These are phyloP conservation scores for Neodiprion lecontei DNA, from an alignment of 1,140 invertebrate species.

Conservation along the genomic window DNA sequence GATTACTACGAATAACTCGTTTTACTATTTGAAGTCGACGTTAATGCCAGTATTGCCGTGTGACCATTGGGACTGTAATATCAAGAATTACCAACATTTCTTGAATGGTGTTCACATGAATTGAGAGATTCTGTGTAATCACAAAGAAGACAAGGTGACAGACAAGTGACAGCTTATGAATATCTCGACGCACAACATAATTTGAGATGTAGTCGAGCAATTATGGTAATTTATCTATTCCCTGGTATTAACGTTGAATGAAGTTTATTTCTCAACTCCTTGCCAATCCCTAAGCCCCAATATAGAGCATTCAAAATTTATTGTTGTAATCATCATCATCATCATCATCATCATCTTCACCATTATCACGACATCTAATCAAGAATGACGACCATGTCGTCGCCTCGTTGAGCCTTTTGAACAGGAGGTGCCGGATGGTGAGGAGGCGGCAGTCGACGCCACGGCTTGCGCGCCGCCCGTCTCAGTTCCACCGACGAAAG, in stretches of 20 bases:
- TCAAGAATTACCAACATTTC: too few species aligned
- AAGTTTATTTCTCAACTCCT: not conserved
- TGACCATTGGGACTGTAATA: too few species aligned
- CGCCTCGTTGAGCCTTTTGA: constrained; percentile 52
- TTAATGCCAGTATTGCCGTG: not conserved
- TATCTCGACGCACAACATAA: too few species aligned
- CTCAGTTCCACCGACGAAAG: constrained; percentile 82
- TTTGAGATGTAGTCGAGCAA: too few species aligned
- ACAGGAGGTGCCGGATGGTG: constrained; percentile 47
- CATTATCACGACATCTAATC: constrained; percentile 63
- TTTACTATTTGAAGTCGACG: not conserved
- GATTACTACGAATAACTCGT: constrained; percentile 55
- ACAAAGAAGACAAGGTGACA: too few species aligned
- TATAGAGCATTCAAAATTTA: not conserved
- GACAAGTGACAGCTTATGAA: too few species aligned
- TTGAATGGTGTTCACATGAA: not conserved
- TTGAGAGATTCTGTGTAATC: not conserved
- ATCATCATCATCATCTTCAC: not conserved
- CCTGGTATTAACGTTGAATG: constrained; percentile 4
- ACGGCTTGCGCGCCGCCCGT: constrained; percentile 89
- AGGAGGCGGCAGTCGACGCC: constrained; percentile 72
- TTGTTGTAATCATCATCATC: constrained; percentile 8
- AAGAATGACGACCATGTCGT: constrained; percentile 73
- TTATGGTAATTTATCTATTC: not conserved
- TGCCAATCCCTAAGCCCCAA: not conserved